Base-by-base conservation (phyloP, 2,797 vertebrate genomes). In the Poeciliopsis gracilis region DNA sequence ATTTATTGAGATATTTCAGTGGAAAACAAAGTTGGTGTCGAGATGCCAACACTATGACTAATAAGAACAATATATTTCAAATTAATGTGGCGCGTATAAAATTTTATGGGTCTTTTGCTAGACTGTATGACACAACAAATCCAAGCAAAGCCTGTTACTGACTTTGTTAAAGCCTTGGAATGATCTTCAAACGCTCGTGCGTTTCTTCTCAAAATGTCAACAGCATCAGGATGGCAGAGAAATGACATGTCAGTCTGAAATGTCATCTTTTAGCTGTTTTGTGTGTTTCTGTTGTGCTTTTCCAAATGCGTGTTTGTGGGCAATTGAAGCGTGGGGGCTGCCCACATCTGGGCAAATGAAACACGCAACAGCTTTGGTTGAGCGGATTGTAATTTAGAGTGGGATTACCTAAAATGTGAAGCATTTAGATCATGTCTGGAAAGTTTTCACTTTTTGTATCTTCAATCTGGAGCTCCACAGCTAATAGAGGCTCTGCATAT, bases 401-500 rank as follows among this genome's bases (percentile, higher is more conserved):
- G 6, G 15, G 2, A 43, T 69, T 15, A 45, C 12, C 41, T 28
- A 45, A 45, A 45, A 70, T 70, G 5, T 70, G 2, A 12, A 16
- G 41, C 13, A 10, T 16, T 23, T 25, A 43, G 72, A 33, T 53
- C 15, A 71, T 23, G 51, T 23, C 4, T n/a, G 18, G 4, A 66
- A 23, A n/a, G 15, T 49, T 73, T 67, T 67, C 20, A 28, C 28
- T 51, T 86, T 8, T 5, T 15, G 36, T 74, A 13, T 15, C 28
- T 78, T 43, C 49, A 1, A 75, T 72, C 75, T 61, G 45, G 70
- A 33, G 45, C 15, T 69, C 5, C 73, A 15, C 25, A 77, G 30
- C 73, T 83, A 36, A 71, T 75, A 55, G 12, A 70, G 20, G 15
- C 10, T 8, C 79, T 83, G 57, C 63, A 76, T 75, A 63, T 78